Percentiles rank a stretch among this genome's conserved stretches.
These are phyloP conservation scores for Apotomis turbidana DNA, from an alignment of 2,888 invertebrate genomes.

Conservation along the genomic window DNA sequence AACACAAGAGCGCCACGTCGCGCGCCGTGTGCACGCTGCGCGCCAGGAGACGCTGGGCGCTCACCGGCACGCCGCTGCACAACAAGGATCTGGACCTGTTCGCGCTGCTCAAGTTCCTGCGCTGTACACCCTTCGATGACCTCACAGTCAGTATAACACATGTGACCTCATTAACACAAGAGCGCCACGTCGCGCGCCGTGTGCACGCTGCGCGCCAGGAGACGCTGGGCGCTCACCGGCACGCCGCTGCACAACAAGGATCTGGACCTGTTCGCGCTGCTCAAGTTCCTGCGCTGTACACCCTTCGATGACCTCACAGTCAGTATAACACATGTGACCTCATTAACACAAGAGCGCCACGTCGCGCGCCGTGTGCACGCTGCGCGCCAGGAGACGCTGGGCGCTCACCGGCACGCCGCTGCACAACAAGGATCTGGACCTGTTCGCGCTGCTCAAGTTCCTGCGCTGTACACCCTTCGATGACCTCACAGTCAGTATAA, in stretches of 20 bases:
- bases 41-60: slow-evolving; percentile 85
- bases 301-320: slow-evolving; percentile 94
- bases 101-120: slow-evolving; percentile 91
- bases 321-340: no score
- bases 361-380: slow-evolving; percentile 87
- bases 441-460: slow-evolving; percentile 92
- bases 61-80: slow-evolving; percentile 98
- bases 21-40: slow-evolving; percentile 86
- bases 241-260: slow-evolving; percentile 98
- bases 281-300: slow-evolving; percentile 92
- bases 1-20: slow-evolving; percentile 90
- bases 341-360: slow-evolving; percentile 91
- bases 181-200: slow-evolving; percentile 89
- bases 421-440: slow-evolving; percentile 95
- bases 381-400: slow-evolving; percentile 84
- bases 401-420: slow-evolving; percentile 97
- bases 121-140: slow-evolving; percentile 95
- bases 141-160: slow-evolving; percentile 79
- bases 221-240: slow-evolving; percentile 92
- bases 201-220: slow-evolving; percentile 83
- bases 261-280: slow-evolving; percentile 89
- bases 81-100: slow-evolving; percentile 95
- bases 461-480: slow-evolving; percentile 94
- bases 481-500: slow-evolving; percentile 85
- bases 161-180: no score